Evolutionary conservation across 53 echinoderm and acorn worm genomes (phyloP).

Genomic region (Patiria pectinifera): DNA sequence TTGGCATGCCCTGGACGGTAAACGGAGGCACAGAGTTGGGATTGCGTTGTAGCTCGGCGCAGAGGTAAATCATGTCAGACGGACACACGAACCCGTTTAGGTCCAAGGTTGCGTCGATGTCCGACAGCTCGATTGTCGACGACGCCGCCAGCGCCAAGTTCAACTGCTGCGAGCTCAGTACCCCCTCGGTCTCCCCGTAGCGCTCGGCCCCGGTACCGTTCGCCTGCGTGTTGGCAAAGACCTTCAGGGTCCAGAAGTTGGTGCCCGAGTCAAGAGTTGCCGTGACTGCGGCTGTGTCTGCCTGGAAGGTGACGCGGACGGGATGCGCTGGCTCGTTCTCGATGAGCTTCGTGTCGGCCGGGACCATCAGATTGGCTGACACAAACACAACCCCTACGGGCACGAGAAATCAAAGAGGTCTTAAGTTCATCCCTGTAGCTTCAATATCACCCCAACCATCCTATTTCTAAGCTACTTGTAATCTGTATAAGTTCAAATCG

Average conservation of each 20-base stretch:
- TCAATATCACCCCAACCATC: too few species aligned
- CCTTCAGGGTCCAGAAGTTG: slow-evolving; percentile 69
- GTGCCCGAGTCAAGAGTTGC: slow-evolving; percentile 41
- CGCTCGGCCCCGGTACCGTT: slow-evolving; percentile 52
- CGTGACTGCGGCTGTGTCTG: background rate
- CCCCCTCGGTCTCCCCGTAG: slow-evolving; percentile 11
- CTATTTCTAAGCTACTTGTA: too few species aligned
- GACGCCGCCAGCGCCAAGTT: slow-evolving; percentile 10
- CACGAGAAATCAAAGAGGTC: background rate
- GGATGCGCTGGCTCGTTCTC: slow-evolving; percentile 45
- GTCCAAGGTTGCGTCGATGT: slow-evolving; percentile 42
- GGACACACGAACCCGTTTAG: slow-evolving; percentile 59
- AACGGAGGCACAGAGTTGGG: slow-evolving; percentile 3
- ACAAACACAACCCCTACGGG: slow-evolving; percentile 23
- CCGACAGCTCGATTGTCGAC: background rate
- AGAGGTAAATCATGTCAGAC: slow-evolving; percentile 41
- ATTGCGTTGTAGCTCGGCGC: slow-evolving; percentile 60
- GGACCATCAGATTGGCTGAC: slow-evolving; percentile 5
- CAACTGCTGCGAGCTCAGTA: background rate
- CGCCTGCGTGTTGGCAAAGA: slow-evolving; percentile 67
- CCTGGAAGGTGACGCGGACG: slow-evolving; percentile 29
- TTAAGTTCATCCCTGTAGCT: background rate
- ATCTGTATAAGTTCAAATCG: too few species aligned
- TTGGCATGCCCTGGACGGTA: slow-evolving; percentile 11
- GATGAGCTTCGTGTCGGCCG: background rate